A percentile compares a stretch with the other conserved stretches of the same genome.
Evolutionary conservation across 53 echinoderm and acorn worm genomes (phyloP).

Genomic region (Hippasteria phrygiana): DNA sequence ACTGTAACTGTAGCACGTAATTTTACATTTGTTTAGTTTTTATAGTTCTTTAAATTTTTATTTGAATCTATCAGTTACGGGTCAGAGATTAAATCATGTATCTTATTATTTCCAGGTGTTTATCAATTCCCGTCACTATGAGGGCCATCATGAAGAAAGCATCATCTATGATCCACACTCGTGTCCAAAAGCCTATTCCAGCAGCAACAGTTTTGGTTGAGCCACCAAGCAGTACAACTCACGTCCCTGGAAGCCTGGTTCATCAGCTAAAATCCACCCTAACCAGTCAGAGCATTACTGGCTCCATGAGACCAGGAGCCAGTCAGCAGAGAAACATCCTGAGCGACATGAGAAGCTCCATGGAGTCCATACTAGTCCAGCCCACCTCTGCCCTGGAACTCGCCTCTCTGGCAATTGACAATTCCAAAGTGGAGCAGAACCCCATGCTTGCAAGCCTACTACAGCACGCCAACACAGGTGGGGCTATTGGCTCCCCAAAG

Average conservation of each 20-base stretch:
- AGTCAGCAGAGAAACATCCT: constrained; percentile 50
- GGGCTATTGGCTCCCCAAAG: neutral
- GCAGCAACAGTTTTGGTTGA: constrained; percentile 32
- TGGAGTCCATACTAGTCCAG: constrained; percentile 60
- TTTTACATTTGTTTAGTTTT: neutral
- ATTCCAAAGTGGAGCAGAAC: constrained; percentile 87
- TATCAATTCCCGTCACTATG: constrained; percentile 98
- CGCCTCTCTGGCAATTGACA: constrained; percentile 27
- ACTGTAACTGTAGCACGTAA: too few species aligned
- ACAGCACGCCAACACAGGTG: constrained; percentile 66
- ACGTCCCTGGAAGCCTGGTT: constrained; percentile 36
- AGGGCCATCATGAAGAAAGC: constrained; percentile 97
- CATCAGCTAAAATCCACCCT: constrained; percentile 43
- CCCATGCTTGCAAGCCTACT: constrained; percentile 95
- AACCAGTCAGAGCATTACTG: constrained; percentile 11
- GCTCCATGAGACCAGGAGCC: constrained; percentile 13
- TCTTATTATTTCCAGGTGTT: constrained; percentile 72
- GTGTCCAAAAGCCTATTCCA: constrained; percentile 58
- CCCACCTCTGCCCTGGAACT: constrained; percentile 34
- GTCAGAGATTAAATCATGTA: too few species aligned
- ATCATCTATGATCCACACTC: constrained; percentile 74
- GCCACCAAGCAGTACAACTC: constrained; percentile 21
- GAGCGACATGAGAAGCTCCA: constrained; percentile 61
- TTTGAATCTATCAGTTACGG: too few species aligned
- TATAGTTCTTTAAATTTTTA: neutral